A percentile compares a stretch with the other conserved stretches of the same genome.
These are phyloP conservation scores for Tribolium madens DNA, from an alignment of 1,140 invertebrate species.

Conservation along the genomic window DNA sequence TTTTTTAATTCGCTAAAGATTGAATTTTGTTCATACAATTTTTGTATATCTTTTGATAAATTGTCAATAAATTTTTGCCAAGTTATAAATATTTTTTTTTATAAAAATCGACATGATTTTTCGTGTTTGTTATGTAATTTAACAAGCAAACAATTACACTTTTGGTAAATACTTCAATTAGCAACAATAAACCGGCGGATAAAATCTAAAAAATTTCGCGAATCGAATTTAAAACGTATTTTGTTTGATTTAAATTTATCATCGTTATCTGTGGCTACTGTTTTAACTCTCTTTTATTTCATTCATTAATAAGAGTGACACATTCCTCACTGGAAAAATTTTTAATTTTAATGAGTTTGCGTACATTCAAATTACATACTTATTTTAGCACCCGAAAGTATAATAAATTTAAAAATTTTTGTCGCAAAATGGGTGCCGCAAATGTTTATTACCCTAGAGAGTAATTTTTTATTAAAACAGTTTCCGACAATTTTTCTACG, in stretches of 20 bases:
- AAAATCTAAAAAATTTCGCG: neutral
- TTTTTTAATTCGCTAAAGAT: no score
- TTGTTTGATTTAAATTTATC: neutral
- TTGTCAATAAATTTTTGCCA: no score
- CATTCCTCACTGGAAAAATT: neutral
- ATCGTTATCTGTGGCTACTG: neutral
- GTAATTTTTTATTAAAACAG: neutral
- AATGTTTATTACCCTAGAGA: neutral
- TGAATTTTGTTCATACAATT: no score
- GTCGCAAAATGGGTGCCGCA: neutral
- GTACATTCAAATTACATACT: neutral
- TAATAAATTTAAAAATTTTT: neutral
- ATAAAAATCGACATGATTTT: no score
- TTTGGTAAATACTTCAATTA: no score
- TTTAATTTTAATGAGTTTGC: neutral
- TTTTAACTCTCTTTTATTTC: neutral
- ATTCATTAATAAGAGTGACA: neutral
- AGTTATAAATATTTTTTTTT: no score
- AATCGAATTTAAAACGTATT: neutral
- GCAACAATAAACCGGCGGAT: neutral
- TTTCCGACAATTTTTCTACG: neutral
- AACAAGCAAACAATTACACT: no score
- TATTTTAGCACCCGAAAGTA: neutral
- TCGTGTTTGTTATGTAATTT: no score
- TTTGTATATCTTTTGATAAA: no score